Percentiles rank a stretch among this genome's conserved stretches.
phyloP scores from a whole-genome alignment of 2,888 invertebrate genomes.

The Folsomia candida region DNA sequence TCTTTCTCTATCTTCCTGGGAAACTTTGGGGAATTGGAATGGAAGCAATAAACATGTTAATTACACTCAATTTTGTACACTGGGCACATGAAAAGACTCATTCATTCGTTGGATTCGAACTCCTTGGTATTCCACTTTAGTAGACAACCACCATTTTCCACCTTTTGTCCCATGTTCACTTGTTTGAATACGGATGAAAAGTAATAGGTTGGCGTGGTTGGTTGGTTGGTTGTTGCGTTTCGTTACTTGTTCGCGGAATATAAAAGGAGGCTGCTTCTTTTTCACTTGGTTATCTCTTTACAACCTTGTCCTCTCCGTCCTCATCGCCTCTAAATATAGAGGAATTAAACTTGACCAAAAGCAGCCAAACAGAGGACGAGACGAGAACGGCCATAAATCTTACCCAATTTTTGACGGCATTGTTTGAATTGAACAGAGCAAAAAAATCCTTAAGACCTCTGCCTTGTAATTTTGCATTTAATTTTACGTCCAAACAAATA shows the following conservation, averaged over 20 bases:
- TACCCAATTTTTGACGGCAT: constrained; percentile 3
- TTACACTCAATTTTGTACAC: constrained; percentile 6
- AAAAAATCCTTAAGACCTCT: not conserved
- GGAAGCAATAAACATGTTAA: constrained; percentile 12
- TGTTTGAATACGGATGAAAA: not conserved
- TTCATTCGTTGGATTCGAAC: not conserved
- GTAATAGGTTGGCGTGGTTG: not conserved
- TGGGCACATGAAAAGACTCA: not conserved
- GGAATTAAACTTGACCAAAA: not conserved
- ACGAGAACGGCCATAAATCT: not conserved
- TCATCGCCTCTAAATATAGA: not conserved
- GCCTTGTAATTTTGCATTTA: constrained; percentile 2
- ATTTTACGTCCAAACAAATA: not conserved
- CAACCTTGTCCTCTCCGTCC: not conserved
- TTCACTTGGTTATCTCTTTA: not conserved
- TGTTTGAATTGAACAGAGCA: not conserved
- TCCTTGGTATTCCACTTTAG: not conserved
- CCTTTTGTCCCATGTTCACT: not conserved
- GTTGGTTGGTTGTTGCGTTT: not conserved
- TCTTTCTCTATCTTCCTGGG: not conserved
- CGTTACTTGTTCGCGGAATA: not conserved
- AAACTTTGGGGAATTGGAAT: not conserved
- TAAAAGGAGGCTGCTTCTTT: not conserved
- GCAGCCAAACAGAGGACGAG: not conserved
- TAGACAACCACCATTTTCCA: not conserved